Base-by-base conservation (phyloP, 2,888 invertebrate species). In the Halictus ligatus region DNA sequence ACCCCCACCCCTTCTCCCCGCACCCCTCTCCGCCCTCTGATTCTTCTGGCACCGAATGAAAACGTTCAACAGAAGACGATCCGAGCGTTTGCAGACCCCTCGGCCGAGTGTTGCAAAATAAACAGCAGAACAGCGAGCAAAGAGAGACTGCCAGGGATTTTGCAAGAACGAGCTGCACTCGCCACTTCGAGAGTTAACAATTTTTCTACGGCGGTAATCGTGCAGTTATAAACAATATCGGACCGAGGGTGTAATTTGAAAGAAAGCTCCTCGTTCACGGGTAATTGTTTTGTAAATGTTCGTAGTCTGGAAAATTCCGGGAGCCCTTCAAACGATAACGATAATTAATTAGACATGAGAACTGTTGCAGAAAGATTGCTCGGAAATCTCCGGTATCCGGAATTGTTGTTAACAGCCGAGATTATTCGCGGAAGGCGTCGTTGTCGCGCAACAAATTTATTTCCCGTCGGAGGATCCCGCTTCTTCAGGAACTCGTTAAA, bases 401-500 rank as follows among this genome's bases (percentile, higher is more conserved):
- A 54, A 54, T 54, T 54, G 25, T 29, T 7, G 13, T 60, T 6
- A 15, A 2, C 60, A 21, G 60, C 15, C 15, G 29, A 64, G 2
- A 29, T 29, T 15, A 15, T 29, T 54, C 18, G 18, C 50, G 8
- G 67, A 67, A 67, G 67, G 35, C 35, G 67, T 67, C 35, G 18
- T 29, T 67, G 35, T 67, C 67, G 15, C 67, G 67, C 67, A 35
- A 35, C 67, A 21, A 67, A 67, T 35, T 67, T 67, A 29, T 18
- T 67, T 67, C 18, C 67, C 10, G 35, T 21, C 35, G 21, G 67
- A 3, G 67, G 18, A 67, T 67, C 35, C 67, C 67, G 18, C 18
- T 67, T 67, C n/a, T 64, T 64, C 40, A 43, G 43, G 69, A 40
- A 69, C 69, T 69, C 69, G 69, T 69, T 69, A 69, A 69, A 69